Evolutionary conservation across 2,797 vertebrate species (phyloP).

Genomic region (Liparis tanakae): DNA sequence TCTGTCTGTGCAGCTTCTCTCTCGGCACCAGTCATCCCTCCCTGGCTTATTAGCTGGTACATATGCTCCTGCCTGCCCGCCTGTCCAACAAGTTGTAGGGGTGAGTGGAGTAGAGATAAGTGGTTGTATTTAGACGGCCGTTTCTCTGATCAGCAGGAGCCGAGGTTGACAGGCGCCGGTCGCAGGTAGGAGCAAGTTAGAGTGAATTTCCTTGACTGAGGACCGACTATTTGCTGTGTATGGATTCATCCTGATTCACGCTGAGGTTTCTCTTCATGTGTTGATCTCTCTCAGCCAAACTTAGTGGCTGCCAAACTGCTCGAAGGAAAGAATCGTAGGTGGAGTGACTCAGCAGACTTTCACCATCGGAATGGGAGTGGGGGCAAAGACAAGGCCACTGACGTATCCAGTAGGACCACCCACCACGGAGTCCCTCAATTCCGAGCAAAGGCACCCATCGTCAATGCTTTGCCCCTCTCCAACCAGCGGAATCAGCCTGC

Average conservation of each 20-base stretch:
- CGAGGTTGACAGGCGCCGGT: slow-evolving; percentile 57
- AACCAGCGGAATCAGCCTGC: slow-evolving; percentile 60
- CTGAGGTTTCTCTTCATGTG: slow-evolving; percentile 33
- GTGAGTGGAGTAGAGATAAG: slow-evolving; percentile 63
- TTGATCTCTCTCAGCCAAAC: slow-evolving; percentile 76
- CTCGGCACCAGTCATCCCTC: slow-evolving; percentile 66
- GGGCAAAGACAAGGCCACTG: slow-evolving; percentile 67
- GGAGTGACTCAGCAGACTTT: slow-evolving; percentile 74
- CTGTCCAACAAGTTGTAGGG: slow-evolving; percentile 76
- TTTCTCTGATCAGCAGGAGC: slow-evolving; percentile 58
- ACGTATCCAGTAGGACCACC: slow-evolving; percentile 69
- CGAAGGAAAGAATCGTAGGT: slow-evolving; percentile 71
- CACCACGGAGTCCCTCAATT: slow-evolving; percentile 79
- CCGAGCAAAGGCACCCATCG: slow-evolving; percentile 79
- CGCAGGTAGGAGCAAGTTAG: slow-evolving; percentile 57
- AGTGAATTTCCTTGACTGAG: slow-evolving; percentile 46
- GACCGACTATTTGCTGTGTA: slow-evolving; percentile 28
- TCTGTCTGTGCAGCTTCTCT: slow-evolving; percentile 60
- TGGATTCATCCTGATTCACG: slow-evolving; percentile 38
- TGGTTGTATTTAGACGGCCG: slow-evolving; percentile 67
- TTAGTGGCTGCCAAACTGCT: slow-evolving; percentile 77
- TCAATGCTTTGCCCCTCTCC: slow-evolving; percentile 62
- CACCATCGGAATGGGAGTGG: slow-evolving; percentile 58
- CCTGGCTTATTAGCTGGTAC: slow-evolving; percentile 61
- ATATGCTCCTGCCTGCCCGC: slow-evolving; percentile 57